Percentiles rank a stretch among this genome's conserved stretches.
phyloP scores from a whole-genome alignment of 2,888 invertebrate genomes.

The Scaptomyza polygonia region DNA sequence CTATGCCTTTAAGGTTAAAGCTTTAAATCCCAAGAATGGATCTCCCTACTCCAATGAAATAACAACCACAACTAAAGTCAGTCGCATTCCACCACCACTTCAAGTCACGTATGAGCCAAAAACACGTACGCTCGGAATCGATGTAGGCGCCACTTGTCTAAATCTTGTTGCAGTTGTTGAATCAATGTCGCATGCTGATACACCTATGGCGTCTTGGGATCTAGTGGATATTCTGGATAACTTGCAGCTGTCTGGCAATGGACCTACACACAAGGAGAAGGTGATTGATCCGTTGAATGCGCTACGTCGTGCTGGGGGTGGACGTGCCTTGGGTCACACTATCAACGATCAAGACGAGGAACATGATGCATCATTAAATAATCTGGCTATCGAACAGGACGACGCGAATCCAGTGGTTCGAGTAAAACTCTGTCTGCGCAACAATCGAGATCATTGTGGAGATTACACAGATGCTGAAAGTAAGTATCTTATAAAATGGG shows the following conservation, averaged over 20 bases:
- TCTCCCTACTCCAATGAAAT: slow-evolving; percentile 95
- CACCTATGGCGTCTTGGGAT: slow-evolving; percentile 87
- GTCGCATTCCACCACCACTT: slow-evolving; percentile 91
- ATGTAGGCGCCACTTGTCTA: slow-evolving; percentile 91
- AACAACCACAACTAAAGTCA: slow-evolving; percentile 92
- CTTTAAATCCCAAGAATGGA: slow-evolving; percentile 93
- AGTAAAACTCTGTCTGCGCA: slow-evolving; percentile 92
- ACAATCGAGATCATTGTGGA: slow-evolving; percentile 92
- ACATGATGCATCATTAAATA: slow-evolving; percentile 85
- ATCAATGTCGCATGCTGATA: slow-evolving; percentile 87
- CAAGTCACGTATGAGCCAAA: slow-evolving; percentile 93
- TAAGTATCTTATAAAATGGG: slow-evolving; percentile 85
- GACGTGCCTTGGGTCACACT: slow-evolving; percentile 85
- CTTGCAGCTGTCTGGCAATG: slow-evolving; percentile 89
- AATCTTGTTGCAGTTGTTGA: slow-evolving; percentile 91
- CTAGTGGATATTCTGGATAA: slow-evolving; percentile 89
- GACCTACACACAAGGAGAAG: slow-evolving; percentile 89
- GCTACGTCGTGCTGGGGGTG: slow-evolving; percentile 84
- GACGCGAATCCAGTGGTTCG: slow-evolving; percentile 88
- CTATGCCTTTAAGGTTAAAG: slow-evolving; percentile 95
- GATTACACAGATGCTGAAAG: slow-evolving; percentile 93
- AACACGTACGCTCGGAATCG: slow-evolving; percentile 90
- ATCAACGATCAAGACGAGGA: slow-evolving; percentile 72
- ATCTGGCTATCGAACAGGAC: slow-evolving; percentile 87
- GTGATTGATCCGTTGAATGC: slow-evolving; percentile 87